Percentiles rank a stretch among this genome's conserved stretches.
Conservation (phyloP, 1,140 invertebrate genomes). For the Hycleus cichorii region DNA sequence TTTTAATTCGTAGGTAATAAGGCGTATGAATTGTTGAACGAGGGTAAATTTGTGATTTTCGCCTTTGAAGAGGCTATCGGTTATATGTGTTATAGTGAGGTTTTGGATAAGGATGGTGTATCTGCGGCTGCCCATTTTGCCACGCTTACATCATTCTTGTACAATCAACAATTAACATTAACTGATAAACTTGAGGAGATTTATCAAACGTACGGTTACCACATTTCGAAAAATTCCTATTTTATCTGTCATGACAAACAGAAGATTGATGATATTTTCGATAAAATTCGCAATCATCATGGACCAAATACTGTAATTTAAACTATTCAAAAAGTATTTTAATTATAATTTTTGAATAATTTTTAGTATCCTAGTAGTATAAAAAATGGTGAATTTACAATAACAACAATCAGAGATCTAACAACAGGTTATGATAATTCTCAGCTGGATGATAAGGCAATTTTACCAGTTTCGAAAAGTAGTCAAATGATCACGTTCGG, state of each 20-base stretch:
- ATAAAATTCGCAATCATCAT: constrained; percentile 69
- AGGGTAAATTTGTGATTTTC: constrained; percentile 75
- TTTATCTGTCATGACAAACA: constrained; percentile 74
- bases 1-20: constrained; percentile 50
- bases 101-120: constrained; percentile 95
- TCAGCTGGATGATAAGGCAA: constrained; percentile 62
- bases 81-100: constrained; percentile 83
- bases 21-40: constrained; percentile 60
- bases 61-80: constrained; percentile 93
- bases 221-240: constrained; percentile 81
- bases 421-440: constrained; percentile 81
- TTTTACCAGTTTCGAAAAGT: constrained; percentile 66
- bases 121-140: constrained; percentile 66
- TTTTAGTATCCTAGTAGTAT: constrained; percentile 72
- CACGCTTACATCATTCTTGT: constrained; percentile 71
- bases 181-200: constrained; percentile 71
- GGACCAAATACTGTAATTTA: constrained; percentile 55
- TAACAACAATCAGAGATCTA: constrained; percentile 75
- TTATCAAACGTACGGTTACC: constrained; percentile 80
- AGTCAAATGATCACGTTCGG: constrained; percentile 96
- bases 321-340: background rate
- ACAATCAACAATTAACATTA: constrained; percentile 58
- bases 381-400: constrained; percentile 60
- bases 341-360: background rate
- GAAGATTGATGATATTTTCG: constrained; percentile 71